Evolutionary conservation across 1,140 invertebrate species (phyloP), one percentile per base, ranked within the genome.

Genomic region (Zeugodacus cucurbitae): DNA sequence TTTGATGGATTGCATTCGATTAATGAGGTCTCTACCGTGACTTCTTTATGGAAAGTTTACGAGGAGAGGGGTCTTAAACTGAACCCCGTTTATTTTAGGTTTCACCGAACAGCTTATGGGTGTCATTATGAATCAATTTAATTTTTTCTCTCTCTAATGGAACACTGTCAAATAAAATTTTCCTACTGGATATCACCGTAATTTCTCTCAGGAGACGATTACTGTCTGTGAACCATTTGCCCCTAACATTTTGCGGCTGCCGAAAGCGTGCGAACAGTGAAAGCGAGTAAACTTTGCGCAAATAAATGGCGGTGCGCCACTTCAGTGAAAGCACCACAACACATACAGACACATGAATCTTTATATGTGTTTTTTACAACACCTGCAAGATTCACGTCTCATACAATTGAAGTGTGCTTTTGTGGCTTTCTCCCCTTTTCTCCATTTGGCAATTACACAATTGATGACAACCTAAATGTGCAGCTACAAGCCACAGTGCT

Each of bases 391-490:
- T 62, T 7, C 58, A 17, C 26, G 10, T 6, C 26, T 7, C 37
- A 10, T n/a, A n/a, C n/a, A n/a, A n/a, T n/a, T n/a, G n/a, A n/a
- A n/a, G 5, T 10, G 20, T 44, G 22, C 48, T 2, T 82, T 3
- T 54, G 41, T 8, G 44, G 1, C 41, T 37, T 41, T 34, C 8
- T 10, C n/a, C n/a, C 22, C n/a, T 59, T 59, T 26, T 6, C n/a
- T n/a, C 3, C 32, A 22, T 86, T 86, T 48, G 48, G 54, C 85
- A 86, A 57, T 58, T 37, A 34, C 44, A 86, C 54, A 86, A 86
- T 86, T 48, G 41, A 86, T 54, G 41, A 58, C 57, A 86, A 58
- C 29, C 20, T 59, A 34, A 86, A 59, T 86, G 54, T 59, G 85
- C 1, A 32, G 26, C 41, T 82, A 82, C 41, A 82, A 82, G 20